Base-by-base conservation (phyloP, 2,113 vertebrate species). In the Eudyptes chrysolophus region DNA sequence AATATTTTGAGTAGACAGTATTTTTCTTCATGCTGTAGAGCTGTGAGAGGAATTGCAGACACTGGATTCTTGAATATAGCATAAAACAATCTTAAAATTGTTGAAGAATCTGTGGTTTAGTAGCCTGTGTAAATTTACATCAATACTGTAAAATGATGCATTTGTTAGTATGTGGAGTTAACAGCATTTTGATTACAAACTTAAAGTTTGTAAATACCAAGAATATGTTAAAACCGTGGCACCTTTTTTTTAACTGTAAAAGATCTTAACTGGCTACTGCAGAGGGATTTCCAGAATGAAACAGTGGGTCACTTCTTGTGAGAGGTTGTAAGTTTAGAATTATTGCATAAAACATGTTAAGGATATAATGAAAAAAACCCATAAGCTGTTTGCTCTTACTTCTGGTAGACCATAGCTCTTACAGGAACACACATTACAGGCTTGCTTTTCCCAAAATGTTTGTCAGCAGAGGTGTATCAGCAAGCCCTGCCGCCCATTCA, bases 401-500 rank as follows among this genome's bases (percentile, higher is more conserved):
- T 57, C 46, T 89, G 55, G 27, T 62, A 74, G 51, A 69, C n/a
- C 16, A 11, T 29, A n/a, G 32, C 17, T 91, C 30, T 95, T 71
- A 32, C 27, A 80, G 58, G 40, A 80, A 8, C 64, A 49, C 34
- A 57, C 17, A 2, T 52, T 79, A 65, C 0, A 0, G 16, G 11
- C 48, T 74, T 62, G 15, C 51, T 60, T 89, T 55, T 81, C 21
- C n/a, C 38, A 68, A 25, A 70, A 29, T 49, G 18, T 48, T 69
- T 89, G 46, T 69, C 76, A 54, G 49, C 26, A 40, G n/a, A 46
- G 26, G 4, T 83, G 36, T 61, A 18, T 62, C 22, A 27, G 60
- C 71, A 77, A 76, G 27, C 64, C 46, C 34, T 88, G 36, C 27
- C 2, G 1, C 15, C 52, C 20, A 0, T 65, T 96, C 36, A 36